These are phyloP conservation scores for Callospermophilus lateralis DNA, from an alignment of 2,113 vertebrate species.

Conservation along the genomic window DNA sequence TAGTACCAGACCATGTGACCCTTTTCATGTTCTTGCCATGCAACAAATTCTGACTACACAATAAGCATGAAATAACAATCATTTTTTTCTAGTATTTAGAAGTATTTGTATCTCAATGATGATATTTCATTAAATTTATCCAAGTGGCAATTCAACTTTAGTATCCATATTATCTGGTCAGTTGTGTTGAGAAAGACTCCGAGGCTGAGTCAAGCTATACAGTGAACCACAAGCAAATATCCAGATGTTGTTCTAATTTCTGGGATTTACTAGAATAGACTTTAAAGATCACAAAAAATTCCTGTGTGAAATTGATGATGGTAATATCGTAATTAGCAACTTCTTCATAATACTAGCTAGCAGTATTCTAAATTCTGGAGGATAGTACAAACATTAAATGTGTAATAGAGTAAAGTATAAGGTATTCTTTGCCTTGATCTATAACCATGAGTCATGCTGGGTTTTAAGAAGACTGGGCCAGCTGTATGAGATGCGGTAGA, in stretches of 20 bases:
- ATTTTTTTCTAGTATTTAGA: background rate
- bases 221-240: background rate
- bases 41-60: background rate
- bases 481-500: background rate
- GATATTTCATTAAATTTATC: background rate
- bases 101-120: background rate
- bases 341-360: conserved; percentile 78
- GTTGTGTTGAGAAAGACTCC: background rate
- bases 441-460: conserved; percentile 71
- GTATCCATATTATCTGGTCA: background rate
- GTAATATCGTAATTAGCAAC: conserved; percentile 72
- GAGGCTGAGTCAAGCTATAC: background rate
- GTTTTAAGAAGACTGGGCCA: conserved; percentile 5
- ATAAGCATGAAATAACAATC: background rate
- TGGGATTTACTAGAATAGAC: background rate
- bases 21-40: background rate
- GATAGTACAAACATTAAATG: conserved; percentile 74
- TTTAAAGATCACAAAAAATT: conserved; percentile 71
- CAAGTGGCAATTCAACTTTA: background rate
- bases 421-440: conserved; percentile 66
- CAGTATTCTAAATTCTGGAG: conserved; percentile 63
- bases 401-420: conserved; percentile 76
- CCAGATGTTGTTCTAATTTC: background rate
- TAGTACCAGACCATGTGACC: background rate
- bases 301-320: conserved; percentile 70